phyloP scores from a whole-genome alignment of 2,797 vertebrate species.

The Microctenopoma steveboyesi region DNA sequence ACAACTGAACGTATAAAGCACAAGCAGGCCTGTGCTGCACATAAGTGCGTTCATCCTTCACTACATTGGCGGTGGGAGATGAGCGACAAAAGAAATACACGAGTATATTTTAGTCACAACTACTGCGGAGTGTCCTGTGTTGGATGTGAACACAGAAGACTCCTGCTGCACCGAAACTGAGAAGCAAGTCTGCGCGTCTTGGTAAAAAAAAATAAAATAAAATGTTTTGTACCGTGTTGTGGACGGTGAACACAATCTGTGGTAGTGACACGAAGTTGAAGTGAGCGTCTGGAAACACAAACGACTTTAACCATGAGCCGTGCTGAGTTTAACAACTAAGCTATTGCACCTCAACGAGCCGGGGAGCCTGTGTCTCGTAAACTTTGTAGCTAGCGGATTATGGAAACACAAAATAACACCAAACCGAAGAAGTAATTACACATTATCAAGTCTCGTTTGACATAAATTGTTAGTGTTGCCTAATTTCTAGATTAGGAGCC shows the following conservation, averaged over 20 bases:
- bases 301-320: constrained; percentile 8
- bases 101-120: background rate
- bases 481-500: background rate
- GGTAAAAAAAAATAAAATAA: constrained; percentile 3
- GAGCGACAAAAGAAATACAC: background rate
- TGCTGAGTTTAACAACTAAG: constrained; percentile 20
- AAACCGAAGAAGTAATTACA: background rate
- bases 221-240: background rate
- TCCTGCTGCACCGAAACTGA: constrained; percentile 25
- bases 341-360: constrained; percentile 39
- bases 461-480: accelerated
- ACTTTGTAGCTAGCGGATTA: constrained; percentile 65
- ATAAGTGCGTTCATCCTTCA: background rate
- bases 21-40: background rate
- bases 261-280: constrained; percentile 28
- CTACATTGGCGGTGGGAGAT: too few relatives aligned
- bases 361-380: constrained; percentile 58
- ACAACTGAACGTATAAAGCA: background rate
- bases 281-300: constrained; percentile 11
- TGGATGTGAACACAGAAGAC: constrained; percentile 21
- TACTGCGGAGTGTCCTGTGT: constrained; percentile 2
- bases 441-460: background rate
- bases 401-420: constrained; percentile 25
- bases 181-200: constrained; percentile 22
- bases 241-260: constrained; percentile 4